phyloP scores from a whole-genome alignment of 2,113 vertebrate genomes.

The Haemorhous mexicanus region DNA sequence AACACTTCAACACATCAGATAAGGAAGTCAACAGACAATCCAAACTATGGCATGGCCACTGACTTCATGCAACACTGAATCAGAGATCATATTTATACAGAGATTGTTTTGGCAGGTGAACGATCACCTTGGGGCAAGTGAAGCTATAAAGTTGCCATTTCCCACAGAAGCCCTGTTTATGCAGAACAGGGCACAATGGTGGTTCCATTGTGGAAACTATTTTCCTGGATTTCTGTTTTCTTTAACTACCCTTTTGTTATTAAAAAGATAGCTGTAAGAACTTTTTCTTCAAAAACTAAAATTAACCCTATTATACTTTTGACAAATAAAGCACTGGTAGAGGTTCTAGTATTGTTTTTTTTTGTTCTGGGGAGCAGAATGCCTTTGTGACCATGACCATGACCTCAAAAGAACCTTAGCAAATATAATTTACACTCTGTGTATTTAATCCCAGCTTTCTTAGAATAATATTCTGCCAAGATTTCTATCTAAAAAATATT shows the following conservation, averaged over 20 bases:
- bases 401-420: background rate
- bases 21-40: background rate
- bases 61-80: background rate
- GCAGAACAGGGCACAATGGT: background rate
- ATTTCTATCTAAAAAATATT: background rate
- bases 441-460: background rate
- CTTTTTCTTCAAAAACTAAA: background rate
- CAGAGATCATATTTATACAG: background rate
- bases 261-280: background rate
- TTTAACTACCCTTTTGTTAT: background rate
- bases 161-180: background rate
- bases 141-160: background rate
- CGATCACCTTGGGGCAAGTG: background rate
- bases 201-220: background rate
- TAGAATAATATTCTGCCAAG: background rate
- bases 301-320: background rate
- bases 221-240: background rate
- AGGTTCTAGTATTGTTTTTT: background rate
- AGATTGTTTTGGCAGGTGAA: background rate
- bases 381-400: rapidly evolving
- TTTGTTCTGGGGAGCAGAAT: background rate
- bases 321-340: background rate
- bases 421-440: background rate
- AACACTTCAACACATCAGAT: background rate
- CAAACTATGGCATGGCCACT: background rate